These are phyloP conservation scores for Podiceps cristatus DNA, from an alignment of 2,113 vertebrate genomes.

Conservation along the genomic window DNA sequence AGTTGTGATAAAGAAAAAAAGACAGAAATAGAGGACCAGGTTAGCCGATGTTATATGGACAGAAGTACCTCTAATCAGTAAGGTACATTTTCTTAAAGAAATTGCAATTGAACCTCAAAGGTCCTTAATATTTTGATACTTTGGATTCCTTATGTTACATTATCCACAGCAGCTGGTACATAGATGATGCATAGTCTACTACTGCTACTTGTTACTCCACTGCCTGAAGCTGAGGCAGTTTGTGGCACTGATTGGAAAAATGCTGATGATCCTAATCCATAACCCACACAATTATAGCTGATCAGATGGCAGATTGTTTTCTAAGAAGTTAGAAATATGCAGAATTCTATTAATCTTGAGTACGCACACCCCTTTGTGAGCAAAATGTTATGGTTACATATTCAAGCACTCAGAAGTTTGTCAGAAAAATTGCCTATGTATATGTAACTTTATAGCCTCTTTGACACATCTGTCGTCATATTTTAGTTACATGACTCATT, in stretches of 20 bases:
- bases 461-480: neutral
- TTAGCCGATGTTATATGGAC: neutral
- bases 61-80: neutral
- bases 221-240: neutral
- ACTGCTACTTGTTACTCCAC: neutral
- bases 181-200: neutral
- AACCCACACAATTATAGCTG: neutral
- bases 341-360: constrained; percentile 9
- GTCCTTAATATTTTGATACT: neutral
- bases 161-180: neutral
- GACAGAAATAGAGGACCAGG: neutral
- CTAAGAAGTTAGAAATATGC: neutral
- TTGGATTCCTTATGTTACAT: neutral
- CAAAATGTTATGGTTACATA: neutral
- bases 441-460: constrained; percentile 5
- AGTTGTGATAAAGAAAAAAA: neutral
- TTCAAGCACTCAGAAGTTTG: neutral
- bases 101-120: neutral
- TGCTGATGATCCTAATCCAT: neutral
- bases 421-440: constrained; percentile 9
- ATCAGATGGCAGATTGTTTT: constrained; percentile 11
- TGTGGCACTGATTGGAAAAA: neutral
- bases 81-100: neutral
- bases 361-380: neutral
- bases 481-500: neutral